Percentiles rank a stretch among this genome's conserved stretches.
Evolutionary conservation across 2,797 vertebrate species (phyloP).

Genomic region (Catharus ustulatus): DNA sequence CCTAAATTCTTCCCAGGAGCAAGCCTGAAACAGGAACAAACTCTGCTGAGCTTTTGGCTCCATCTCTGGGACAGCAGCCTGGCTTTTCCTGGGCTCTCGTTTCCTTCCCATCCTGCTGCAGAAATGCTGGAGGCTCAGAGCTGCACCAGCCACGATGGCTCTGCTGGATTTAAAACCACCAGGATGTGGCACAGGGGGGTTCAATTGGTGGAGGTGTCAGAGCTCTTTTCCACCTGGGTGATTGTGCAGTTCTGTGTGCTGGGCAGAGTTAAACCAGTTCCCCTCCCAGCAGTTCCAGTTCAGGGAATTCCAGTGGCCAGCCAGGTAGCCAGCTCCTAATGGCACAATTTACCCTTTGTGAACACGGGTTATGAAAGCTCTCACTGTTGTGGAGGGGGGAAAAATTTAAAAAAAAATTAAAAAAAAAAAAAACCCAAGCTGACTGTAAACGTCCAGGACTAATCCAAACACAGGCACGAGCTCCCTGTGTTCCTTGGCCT

Average conservation of each 20-base stretch:
- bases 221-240: not conserved
- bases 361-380: slow-evolving; percentile 53
- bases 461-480: slow-evolving; percentile 67
- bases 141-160: rapidly evolving
- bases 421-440: not conserved
- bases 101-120: not conserved
- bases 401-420: too few relatives aligned
- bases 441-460: slow-evolving; percentile 46
- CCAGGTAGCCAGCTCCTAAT: slow-evolving; percentile 47
- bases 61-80: not conserved
- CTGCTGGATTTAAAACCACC: not conserved
- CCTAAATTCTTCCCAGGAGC: not conserved
- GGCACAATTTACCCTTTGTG: slow-evolving; percentile 73
- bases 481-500: slow-evolving; percentile 46
- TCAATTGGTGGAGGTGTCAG: not conserved
- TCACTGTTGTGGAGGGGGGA: slow-evolving; percentile 2
- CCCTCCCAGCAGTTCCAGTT: not conserved
- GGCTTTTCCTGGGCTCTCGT: not conserved
- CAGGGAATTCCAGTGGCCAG: slow-evolving; percentile 31
- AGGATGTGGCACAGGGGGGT: not conserved
- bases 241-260: rapidly evolving
- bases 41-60: not conserved
- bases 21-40: not conserved
- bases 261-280: not conserved
- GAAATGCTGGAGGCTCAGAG: not conserved